Percentiles rank a stretch among this genome's conserved stretches.
Evolutionary conservation across 1,140 invertebrate species (phyloP).

Genomic region (Hylaeus volcanicus): DNA sequence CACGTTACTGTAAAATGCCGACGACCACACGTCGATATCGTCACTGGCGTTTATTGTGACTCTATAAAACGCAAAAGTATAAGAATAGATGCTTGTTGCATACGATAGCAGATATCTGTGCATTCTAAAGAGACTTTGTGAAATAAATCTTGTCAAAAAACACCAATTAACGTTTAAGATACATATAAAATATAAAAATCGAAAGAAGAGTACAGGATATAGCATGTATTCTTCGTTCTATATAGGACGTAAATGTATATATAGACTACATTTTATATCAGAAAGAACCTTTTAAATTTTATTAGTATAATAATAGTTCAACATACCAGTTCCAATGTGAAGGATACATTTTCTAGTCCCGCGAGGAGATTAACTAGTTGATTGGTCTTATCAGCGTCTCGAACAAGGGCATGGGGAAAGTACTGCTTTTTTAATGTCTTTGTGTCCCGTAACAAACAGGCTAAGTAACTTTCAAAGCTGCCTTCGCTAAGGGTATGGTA

Average conservation of each 20-base stretch:
- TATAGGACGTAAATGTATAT: no score
- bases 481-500: conserved; percentile 80
- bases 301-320: background rate
- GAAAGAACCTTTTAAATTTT: background rate
- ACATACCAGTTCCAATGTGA: conserved; percentile 78
- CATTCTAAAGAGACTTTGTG: background rate
- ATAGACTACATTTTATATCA: background rate
- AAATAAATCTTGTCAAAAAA: background rate
- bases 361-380: conserved; percentile 80
- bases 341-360: conserved; percentile 80
- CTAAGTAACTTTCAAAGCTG: conserved; percentile 80
- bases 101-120: background rate
- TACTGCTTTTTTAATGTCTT: conserved; percentile 78
- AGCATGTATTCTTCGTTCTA: background rate
- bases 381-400: conserved; percentile 78
- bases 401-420: conserved; percentile 77
- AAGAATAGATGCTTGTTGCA: background rate
- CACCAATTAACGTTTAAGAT: background rate
- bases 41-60: background rate
- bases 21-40: background rate
- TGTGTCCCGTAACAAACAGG: conserved; percentile 76
- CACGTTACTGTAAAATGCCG: background rate
- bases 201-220: background rate
- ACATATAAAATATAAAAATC: background rate
- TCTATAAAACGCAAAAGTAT: background rate